A percentile compares a stretch with the other conserved stretches of the same genome.
Evolutionary conservation across 2,113 vertebrate genomes (phyloP).

Genomic region (Tinamus guttatus): DNA sequence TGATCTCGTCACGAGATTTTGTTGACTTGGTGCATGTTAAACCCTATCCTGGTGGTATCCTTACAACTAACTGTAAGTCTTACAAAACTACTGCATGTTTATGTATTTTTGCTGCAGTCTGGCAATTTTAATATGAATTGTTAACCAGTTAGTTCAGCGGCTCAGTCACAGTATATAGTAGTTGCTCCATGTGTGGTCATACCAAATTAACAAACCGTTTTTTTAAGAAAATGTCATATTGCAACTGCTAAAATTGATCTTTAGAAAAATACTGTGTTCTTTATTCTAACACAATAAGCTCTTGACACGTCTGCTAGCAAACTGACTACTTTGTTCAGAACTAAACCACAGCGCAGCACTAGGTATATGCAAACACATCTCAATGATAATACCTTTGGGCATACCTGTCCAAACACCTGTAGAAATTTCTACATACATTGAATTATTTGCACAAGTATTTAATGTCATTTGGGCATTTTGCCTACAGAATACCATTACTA

Average conservation of each 20-base stretch:
- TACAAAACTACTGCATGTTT: accelerated
- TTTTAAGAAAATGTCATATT: not conserved
- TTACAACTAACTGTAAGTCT: conserved; percentile 77
- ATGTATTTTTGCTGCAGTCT: not conserved
- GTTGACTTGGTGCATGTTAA: conserved; percentile 70
- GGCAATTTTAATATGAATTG: not conserved
- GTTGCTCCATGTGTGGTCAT: not conserved
- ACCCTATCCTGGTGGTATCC: conserved; percentile 46
- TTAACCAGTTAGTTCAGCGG: not conserved
- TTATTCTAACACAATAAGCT: not conserved
- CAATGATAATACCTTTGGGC: not conserved
- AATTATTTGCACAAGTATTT: not conserved
- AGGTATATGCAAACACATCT: not conserved
- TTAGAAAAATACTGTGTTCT: not conserved
- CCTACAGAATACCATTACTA: accelerated
- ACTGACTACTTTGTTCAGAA: not conserved
- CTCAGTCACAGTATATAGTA: no score
- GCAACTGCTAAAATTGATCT: not conserved
- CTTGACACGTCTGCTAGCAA: not conserved
- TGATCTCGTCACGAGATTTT: conserved; percentile 76
- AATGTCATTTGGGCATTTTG: not conserved
- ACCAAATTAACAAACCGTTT: not conserved
- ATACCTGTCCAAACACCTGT: not conserved
- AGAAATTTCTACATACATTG: not conserved
- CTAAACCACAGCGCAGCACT: not conserved